Evolutionary conservation across 2,113 vertebrate genomes (phyloP).

Genomic region (Lathamus discolor): DNA sequence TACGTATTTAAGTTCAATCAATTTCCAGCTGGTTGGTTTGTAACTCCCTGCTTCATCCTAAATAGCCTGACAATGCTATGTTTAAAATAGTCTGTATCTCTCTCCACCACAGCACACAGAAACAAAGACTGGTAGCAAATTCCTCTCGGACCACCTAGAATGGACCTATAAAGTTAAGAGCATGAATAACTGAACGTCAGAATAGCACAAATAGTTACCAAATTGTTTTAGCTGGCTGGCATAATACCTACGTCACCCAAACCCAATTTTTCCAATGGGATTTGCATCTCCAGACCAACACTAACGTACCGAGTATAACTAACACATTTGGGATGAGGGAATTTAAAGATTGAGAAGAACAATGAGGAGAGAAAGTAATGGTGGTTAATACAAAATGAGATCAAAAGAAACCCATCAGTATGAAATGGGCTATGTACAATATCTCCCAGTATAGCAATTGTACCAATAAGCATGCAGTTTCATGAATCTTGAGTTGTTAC

Average conservation of each 20-base stretch:
- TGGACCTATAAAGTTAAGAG: background rate
- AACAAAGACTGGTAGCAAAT: background rate
- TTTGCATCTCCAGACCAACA: background rate
- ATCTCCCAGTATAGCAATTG: constrained; percentile 3
- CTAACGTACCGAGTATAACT: background rate
- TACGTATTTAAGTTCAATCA: background rate
- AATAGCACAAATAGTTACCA: background rate
- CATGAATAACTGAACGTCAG: background rate
- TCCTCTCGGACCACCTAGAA: background rate
- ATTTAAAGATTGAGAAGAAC: background rate
- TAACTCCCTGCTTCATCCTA: background rate
- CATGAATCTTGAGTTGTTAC: background rate
- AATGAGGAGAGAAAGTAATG: background rate
- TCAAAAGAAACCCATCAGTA: background rate
- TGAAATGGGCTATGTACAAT: constrained; percentile 38
- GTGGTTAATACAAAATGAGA: constrained; percentile 24
- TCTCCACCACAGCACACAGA: background rate
- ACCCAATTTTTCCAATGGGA: background rate
- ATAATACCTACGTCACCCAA: background rate
- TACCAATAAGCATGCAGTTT: background rate
- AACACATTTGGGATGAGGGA: background rate
- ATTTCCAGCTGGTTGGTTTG: background rate
- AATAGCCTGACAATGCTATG: background rate
- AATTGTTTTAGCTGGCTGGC: background rate
- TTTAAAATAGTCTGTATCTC: background rate